These are phyloP conservation scores for Kryptolebias ocellatus DNA, from an alignment of 2,797 vertebrate genomes.

Conservation along the genomic window DNA sequence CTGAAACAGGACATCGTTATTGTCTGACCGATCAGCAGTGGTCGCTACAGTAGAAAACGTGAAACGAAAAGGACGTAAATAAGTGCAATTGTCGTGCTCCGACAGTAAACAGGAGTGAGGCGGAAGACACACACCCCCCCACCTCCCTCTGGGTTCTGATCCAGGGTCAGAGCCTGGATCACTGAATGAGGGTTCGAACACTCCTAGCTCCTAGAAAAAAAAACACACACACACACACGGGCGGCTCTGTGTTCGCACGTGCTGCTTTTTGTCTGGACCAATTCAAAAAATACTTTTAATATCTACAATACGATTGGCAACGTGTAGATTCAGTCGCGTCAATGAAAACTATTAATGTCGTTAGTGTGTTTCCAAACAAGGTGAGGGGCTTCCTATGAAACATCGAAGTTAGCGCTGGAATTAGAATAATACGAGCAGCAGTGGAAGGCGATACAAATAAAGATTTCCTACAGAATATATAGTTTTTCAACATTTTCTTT, in stretches of 20 bases:
- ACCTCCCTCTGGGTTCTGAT: constrained; percentile 36
- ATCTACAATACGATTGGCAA: constrained; percentile 57
- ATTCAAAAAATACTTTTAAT: constrained; percentile 62
- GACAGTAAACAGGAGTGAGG: constrained; percentile 54
- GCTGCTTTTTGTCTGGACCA: constrained; percentile 36
- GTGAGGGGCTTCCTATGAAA: constrained; percentile 26
- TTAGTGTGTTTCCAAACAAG: constrained; percentile 48
- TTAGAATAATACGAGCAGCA: constrained; percentile 59
- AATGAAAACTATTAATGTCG: constrained; percentile 32
- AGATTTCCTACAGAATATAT: background rate
- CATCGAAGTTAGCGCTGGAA: constrained; percentile 42
- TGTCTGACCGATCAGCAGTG: constrained; percentile 66
- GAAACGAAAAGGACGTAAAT: constrained; percentile 59
- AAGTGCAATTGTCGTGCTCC: constrained; percentile 74
- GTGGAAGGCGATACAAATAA: constrained; percentile 56
- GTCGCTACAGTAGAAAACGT: constrained; percentile 74
- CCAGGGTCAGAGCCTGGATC: constrained; percentile 46
- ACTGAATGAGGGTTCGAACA: constrained; percentile 23
- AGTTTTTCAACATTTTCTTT: constrained; percentile 47
- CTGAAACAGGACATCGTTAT: constrained; percentile 65
- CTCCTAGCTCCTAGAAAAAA: no score
- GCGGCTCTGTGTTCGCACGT: constrained; percentile 58
- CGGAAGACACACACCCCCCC: constrained; percentile 48
- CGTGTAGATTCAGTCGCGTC: constrained; percentile 44
- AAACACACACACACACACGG: no score